phyloP scores from a whole-genome alignment of 2,888 invertebrate genomes.

The Erebia aethiops region DNA sequence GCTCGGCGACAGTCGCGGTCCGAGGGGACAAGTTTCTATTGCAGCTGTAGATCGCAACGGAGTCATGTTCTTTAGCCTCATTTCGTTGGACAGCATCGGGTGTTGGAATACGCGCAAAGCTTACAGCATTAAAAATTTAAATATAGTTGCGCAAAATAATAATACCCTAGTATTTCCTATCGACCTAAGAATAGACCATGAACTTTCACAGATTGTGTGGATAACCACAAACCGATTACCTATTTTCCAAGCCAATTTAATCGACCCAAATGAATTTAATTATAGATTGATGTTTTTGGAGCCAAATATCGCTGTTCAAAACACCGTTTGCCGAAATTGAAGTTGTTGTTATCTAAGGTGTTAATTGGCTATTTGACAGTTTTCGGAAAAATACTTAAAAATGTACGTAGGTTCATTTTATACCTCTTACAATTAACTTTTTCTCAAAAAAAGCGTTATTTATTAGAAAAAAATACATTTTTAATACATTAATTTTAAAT shows the following conservation, averaged over 20 bases:
- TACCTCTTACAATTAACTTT: too few species aligned
- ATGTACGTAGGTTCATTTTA: too few species aligned
- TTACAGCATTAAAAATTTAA: constrained; percentile 85
- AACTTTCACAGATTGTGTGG: constrained; percentile 88
- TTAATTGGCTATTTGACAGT: too few species aligned
- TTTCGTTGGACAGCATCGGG: constrained; percentile 89
- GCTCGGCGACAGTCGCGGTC: constrained; percentile 81
- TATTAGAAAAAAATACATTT: too few species aligned
- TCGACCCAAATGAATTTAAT: constrained; percentile 87
- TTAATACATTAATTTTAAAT: too few species aligned
- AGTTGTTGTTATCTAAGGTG: not conserved
- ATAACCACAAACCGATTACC: constrained; percentile 89
- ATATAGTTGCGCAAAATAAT: constrained; percentile 84
- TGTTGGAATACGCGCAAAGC: constrained; percentile 93
- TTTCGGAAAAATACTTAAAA: too few species aligned
- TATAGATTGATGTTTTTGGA: constrained; percentile 88
- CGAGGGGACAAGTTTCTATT: constrained; percentile 88
- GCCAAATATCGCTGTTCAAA: constrained; percentile 83
- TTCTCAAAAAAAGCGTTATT: too few species aligned
- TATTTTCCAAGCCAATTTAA: constrained; percentile 87
- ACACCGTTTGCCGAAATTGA: constrained; percentile 83
- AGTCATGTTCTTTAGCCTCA: constrained; percentile 91
- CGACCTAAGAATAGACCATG: constrained; percentile 89
- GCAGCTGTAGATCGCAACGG: constrained; percentile 88
- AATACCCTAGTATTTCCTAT: constrained; percentile 90